Evolutionary conservation across 2,888 invertebrate species (phyloP).

Genomic region (Scaptomyza reducta): DNA sequence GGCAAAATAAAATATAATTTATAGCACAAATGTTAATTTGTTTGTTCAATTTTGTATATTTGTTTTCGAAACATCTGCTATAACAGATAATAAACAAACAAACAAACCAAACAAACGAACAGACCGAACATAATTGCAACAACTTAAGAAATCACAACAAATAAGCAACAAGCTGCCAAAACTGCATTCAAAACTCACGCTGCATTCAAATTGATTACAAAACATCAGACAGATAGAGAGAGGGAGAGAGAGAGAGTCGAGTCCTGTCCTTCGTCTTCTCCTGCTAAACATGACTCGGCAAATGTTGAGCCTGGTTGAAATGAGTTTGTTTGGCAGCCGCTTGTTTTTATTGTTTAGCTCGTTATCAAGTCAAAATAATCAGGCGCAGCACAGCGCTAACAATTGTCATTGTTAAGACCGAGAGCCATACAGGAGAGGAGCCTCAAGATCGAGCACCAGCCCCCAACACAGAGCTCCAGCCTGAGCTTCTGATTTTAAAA

Average conservation of each 20-base stretch:
- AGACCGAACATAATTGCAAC: constrained; percentile 72
- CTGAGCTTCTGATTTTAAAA: constrained; percentile 37
- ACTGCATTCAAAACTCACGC: constrained; percentile 55
- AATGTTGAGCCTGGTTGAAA: constrained; percentile 40
- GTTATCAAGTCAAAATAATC: constrained; percentile 84
- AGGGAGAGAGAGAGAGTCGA: constrained; percentile 38
- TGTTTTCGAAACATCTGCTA: constrained; percentile 45
- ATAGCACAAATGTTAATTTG: constrained; percentile 52
- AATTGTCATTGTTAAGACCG: constrained; percentile 80
- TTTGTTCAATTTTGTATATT: constrained; percentile 28
- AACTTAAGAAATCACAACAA: constrained; percentile 79
- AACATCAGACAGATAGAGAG: constrained; percentile 16
- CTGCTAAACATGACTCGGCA: constrained; percentile 78
- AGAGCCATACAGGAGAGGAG: constrained; percentile 73
- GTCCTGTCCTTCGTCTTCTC: constrained; percentile 54
- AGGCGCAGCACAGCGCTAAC: constrained; percentile 75
- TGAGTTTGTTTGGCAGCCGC: constrained; percentile 53
- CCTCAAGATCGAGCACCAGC: constrained; percentile 50
- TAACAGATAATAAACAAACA: constrained; percentile 8
- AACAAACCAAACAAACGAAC: background rate
- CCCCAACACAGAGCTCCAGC: constrained; percentile 5
- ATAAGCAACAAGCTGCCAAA: constrained; percentile 53
- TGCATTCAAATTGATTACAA: constrained; percentile 77
- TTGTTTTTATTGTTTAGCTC: constrained; percentile 82
- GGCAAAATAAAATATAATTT: constrained; percentile 50